Percentiles rank a stretch among this genome's conserved stretches.
These are phyloP conservation scores for Ormia ochracea DNA, from an alignment of 2,888 invertebrate genomes.

Conservation along the genomic window DNA sequence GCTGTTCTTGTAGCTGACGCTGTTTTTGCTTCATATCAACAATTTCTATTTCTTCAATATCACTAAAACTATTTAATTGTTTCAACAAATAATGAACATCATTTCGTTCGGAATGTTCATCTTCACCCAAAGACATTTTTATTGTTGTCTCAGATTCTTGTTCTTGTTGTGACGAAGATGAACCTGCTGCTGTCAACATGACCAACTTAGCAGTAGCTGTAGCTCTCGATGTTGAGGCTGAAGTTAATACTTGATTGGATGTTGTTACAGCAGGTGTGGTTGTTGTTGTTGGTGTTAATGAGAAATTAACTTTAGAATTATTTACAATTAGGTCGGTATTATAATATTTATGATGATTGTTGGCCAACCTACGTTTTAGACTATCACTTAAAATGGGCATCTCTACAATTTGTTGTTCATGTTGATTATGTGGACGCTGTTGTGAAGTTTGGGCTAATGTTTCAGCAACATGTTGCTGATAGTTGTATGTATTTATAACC, in stretches of 20 bases:
- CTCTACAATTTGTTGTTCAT: conserved; percentile 63
- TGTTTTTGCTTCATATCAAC: conserved; percentile 76
- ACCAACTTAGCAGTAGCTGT: conserved; percentile 59
- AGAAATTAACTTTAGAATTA: conserved; percentile 64
- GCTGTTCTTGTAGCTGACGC: conserved; percentile 66
- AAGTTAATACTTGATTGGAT: conserved; percentile 39
- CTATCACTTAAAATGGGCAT: conserved; percentile 67
- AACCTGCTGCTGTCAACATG: conserved; percentile 38
- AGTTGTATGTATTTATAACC: conserved; percentile 67
- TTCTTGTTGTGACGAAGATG: conserved; percentile 62
- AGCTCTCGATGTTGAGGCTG: conserved; percentile 53
- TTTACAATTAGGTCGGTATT: conserved; percentile 72
- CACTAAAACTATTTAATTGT: conserved; percentile 78
- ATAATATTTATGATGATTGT: conserved; percentile 64
- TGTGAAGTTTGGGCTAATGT: conserved; percentile 59
- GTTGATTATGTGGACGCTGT: conserved; percentile 62
- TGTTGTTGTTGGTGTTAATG: conserved; percentile 44
- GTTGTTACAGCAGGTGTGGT: conserved; percentile 36
- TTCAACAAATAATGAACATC: conserved; percentile 78
- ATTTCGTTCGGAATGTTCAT: conserved; percentile 76
- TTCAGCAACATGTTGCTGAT: conserved; percentile 64
- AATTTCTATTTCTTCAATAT: conserved; percentile 78
- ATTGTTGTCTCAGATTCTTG: conserved; percentile 33
- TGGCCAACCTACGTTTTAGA: conserved; percentile 65
- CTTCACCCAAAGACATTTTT: conserved; percentile 64